Conservation (phyloP, 2,113 vertebrate genomes). For the Pomatostomus ruficeps region DNA sequence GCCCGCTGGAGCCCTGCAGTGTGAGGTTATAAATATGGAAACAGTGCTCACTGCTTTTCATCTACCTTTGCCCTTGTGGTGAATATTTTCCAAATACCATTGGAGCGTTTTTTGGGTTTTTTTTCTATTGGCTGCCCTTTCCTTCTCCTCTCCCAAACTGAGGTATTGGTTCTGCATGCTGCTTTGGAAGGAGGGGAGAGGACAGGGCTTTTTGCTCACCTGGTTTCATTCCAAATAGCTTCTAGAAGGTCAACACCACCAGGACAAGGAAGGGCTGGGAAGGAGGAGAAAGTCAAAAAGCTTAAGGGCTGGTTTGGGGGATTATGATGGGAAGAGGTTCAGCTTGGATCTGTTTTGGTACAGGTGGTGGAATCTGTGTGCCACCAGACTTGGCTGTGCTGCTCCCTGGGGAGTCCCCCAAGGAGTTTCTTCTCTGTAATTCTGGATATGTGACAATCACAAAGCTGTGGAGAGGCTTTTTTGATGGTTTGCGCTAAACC, state of each 20-base stretch:
- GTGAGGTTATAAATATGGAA: conserved; percentile 33
- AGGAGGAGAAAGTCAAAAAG: not conserved
- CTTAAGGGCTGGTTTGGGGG: not conserved
- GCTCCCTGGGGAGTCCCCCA: not conserved
- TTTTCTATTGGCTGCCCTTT: not conserved
- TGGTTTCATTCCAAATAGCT: not conserved
- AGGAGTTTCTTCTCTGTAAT: not conserved
- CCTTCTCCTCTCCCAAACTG: not conserved
- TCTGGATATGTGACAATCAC: not conserved
- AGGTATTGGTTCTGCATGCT: accelerated
- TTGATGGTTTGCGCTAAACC: not conserved
- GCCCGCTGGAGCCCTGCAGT: conserved; percentile 37
- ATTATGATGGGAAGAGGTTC: not conserved
- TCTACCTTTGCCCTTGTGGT: not conserved
- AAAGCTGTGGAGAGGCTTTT: not conserved
- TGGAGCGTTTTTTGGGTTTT: not conserved
- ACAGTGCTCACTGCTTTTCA: not conserved
- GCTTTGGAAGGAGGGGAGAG: not conserved
- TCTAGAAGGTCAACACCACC: not conserved
- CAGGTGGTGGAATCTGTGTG: not conserved
- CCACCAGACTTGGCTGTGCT: not conserved
- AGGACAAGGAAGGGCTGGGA: not conserved
- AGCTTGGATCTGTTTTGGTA: not conserved
- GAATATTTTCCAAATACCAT: not conserved
- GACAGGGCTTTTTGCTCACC: not conserved